phyloP scores from a whole-genome alignment of 2,888 invertebrate genomes.

The Agonopterix arenella region DNA sequence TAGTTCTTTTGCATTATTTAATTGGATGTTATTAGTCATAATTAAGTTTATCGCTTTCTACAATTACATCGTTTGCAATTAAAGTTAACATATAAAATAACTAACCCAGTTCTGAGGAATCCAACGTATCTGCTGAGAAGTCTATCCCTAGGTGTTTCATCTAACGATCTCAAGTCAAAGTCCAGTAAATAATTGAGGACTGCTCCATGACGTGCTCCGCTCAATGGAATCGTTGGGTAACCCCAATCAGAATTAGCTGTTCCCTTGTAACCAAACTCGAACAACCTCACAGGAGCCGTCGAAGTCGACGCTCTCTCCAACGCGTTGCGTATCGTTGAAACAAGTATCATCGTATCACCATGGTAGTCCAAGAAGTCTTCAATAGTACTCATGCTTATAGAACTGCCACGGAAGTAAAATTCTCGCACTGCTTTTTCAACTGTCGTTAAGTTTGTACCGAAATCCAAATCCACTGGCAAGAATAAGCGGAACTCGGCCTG shows the following conservation, averaged over 20 bases:
- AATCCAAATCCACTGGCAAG: conserved; percentile 46
- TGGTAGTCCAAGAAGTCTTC: conserved; percentile 54
- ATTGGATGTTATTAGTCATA: no score
- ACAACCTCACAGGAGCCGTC: conserved; percentile 34
- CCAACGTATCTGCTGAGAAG: conserved; percentile 33
- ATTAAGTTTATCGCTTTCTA: no score
- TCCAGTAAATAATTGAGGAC: conserved; percentile 54
- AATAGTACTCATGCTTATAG: conserved; percentile 39
- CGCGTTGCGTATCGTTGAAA: conserved; percentile 45
- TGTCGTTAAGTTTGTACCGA: conserved; percentile 26
- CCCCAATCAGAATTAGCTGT: conserved; percentile 45
- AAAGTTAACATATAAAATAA: background rate
- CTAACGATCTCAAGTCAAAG: conserved; percentile 29
- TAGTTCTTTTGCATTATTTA: no score
- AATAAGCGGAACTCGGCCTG: conserved; percentile 50
- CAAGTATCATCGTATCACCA: conserved; percentile 49
- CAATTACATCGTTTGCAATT: no score
- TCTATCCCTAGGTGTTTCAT: conserved; percentile 28
- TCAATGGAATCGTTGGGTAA: conserved; percentile 39
- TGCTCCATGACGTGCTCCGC: conserved; percentile 51
- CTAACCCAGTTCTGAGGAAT: conserved; percentile 54
- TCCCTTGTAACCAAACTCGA: conserved; percentile 53
- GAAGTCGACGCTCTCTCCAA: conserved; percentile 46
- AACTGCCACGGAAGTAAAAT: conserved; percentile 42
- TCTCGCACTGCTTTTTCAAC: conserved; percentile 32